Evolutionary conservation across 2,888 invertebrate genomes (phyloP).

Genomic region (Gerosis bhagava): DNA sequence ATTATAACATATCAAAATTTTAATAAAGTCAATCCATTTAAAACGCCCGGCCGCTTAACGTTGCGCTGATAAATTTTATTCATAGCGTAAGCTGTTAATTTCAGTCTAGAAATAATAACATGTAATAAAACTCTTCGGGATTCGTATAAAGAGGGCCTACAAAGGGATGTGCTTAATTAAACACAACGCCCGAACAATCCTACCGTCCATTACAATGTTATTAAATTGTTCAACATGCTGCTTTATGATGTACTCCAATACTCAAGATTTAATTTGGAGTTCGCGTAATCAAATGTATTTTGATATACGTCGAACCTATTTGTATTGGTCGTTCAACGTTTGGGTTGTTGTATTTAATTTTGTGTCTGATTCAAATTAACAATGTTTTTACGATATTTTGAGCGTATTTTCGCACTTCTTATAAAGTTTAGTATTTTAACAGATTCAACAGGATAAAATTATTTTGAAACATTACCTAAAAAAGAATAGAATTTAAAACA

Average conservation of each 20-base stretch:
- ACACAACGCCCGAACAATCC: slow-evolving; percentile 65
- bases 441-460: too few species aligned
- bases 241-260: slow-evolving; percentile 64
- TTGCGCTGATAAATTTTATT: slow-evolving; percentile 35
- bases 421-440: too few species aligned
- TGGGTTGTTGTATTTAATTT: slow-evolving; percentile 10
- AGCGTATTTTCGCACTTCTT: too few species aligned
- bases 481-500: too few species aligned
- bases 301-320: slow-evolving; percentile 32
- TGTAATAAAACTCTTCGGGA: slow-evolving; percentile 62
- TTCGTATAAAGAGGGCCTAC: slow-evolving; percentile 48
- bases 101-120: slow-evolving; percentile 59
- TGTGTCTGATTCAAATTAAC: slow-evolving; percentile 3
- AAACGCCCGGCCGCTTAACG: slow-evolving; percentile 25
- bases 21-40: slow-evolving; percentile 10
- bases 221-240: slow-evolving; percentile 73
- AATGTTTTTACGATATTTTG: too few species aligned
- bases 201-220: slow-evolving; percentile 74
- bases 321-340: slow-evolving; percentile 6
- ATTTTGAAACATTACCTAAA: too few species aligned
- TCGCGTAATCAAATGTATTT: slow-evolving; percentile 43
- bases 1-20: too few species aligned
- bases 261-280: slow-evolving; percentile 63
- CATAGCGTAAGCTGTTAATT: slow-evolving; percentile 41
- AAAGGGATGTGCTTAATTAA: slow-evolving; percentile 73